phyloP scores from a whole-genome alignment of 2,888 invertebrate species.

The Nomada ruficornis region DNA sequence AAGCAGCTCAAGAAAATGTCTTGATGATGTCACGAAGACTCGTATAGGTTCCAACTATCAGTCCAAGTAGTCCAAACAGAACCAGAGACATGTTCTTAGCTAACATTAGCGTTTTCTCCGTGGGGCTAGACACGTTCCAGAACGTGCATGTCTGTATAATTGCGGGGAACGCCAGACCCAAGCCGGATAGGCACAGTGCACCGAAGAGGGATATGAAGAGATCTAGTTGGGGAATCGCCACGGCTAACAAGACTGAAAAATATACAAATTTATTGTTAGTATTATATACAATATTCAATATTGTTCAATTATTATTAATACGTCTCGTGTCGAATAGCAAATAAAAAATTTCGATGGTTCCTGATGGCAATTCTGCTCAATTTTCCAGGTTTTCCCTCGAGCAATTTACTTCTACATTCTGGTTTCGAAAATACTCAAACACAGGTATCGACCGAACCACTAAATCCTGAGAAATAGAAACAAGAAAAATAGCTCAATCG shows the following conservation, averaged over 20 bases:
- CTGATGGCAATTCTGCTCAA: too few relatives aligned
- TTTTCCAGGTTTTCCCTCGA: too few relatives aligned
- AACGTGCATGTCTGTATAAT: constrained; percentile 93
- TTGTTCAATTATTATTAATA: neutral
- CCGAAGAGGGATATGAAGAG: constrained; percentile 91
- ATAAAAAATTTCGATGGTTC: neutral
- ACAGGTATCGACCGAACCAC: too few relatives aligned
- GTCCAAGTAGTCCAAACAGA: constrained; percentile 88
- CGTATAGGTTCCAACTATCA: constrained; percentile 89
- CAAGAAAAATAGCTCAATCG: too few relatives aligned
- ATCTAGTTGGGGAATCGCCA: constrained; percentile 92
- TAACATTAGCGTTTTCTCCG: constrained; percentile 86
- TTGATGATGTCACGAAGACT: constrained; percentile 88
- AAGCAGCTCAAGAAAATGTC: constrained; percentile 84
- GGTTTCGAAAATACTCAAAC: too few relatives aligned
- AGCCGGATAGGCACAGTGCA: constrained; percentile 94
- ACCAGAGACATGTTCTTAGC: constrained; percentile 88
- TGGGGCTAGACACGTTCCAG: constrained; percentile 88
- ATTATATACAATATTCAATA: neutral
- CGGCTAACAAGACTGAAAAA: constrained; percentile 91
- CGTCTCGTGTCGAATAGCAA: too few relatives aligned
- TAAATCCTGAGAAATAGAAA: too few relatives aligned
- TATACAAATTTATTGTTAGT: neutral
- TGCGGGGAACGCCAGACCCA: constrained; percentile 96
- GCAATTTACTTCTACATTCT: too few relatives aligned